Base-by-base conservation (phyloP, 1,140 invertebrate genomes). In the Zaprionus inermis region DNA sequence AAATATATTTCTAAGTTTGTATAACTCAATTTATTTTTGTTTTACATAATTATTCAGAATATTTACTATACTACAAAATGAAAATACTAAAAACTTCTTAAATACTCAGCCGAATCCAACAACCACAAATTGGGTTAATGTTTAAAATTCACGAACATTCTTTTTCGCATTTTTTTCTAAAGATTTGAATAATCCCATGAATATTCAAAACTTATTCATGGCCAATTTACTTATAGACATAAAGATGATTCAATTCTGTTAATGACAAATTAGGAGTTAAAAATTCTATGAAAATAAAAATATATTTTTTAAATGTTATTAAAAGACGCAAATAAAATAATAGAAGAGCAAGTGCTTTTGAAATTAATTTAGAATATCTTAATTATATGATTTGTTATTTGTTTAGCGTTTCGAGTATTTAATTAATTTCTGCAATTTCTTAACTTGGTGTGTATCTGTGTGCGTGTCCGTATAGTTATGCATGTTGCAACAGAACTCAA, bases 401-500 rank as follows among this genome's bases (percentile, higher is more conserved):
- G 9, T 28, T 32, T 12, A 12, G 34, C 44, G 9, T 66, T 11
- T 34, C 9, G 9, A 20, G 16, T 46, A 46, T 9, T 18, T n/a
- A 22, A 20, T 49, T 12, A 2, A 12, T 49, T 49, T 11, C 0
- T 11, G 0, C 12, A 49, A 46, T 7, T 20, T 20, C 11, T 49
- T 18, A 20, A 20, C 16, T 38, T 7, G n/a, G 58, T 34, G 41
- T 30, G 52, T 24, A 46, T 9, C 49, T 52, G 55, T 49, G n/a
- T 34, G 46, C 12, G 16, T 64, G 24, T 52, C 14, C 52, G 30
- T 69, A 69, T 69, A 69, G 60, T 60, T 63, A 49, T 61, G 57
- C 68, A 64, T 69, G 66, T 69, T 69, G 66, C 66, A 69, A 61
- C 66, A 30, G 24, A 30, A 71, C 52, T 56, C 51, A 71, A 65